These are phyloP conservation scores for Drosophila niveifrons DNA, from an alignment of 2,888 invertebrate species.

Conservation along the genomic window DNA sequence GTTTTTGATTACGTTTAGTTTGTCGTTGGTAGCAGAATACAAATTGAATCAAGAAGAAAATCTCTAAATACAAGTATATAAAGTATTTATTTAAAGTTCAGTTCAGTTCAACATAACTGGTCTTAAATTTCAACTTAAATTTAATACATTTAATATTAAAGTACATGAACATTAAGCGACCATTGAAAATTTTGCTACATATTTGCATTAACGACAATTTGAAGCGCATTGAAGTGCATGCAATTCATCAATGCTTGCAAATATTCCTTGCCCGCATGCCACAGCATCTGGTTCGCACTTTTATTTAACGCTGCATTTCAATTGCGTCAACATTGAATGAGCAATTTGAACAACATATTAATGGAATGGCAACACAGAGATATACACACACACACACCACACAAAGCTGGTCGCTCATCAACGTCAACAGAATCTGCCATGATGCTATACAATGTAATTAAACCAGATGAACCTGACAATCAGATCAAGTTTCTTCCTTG, in stretches of 20 bases:
- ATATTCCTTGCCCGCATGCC: background rate
- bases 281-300: conserved; percentile 22
- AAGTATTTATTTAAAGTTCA: too few species aligned
- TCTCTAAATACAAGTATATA: too few species aligned
- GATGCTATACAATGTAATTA: conserved; percentile 65
- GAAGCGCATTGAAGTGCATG: background rate
- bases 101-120: too few species aligned
- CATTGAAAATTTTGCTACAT: background rate
- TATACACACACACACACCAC: background rate
- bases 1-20: too few species aligned
- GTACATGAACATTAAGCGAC: background rate
- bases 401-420: background rate
- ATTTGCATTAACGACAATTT: background rate
- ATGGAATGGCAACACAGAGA: conserved; percentile 30
- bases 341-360: conserved; percentile 52
- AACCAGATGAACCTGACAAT: conserved; percentile 43
- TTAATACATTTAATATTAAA: background rate
- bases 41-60: too few species aligned
- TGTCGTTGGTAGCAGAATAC: too few species aligned
- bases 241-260: background rate
- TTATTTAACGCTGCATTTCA: conserved; percentile 38
- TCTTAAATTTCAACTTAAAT: background rate
- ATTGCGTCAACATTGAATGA: conserved; percentile 41
- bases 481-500: conserved; percentile 31
- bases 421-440: conserved; percentile 28